Percentiles rank a stretch among this genome's conserved stretches.
These are phyloP conservation scores for Margarornis squamiger DNA, from an alignment of 2,797 vertebrate species.

Conservation along the genomic window DNA sequence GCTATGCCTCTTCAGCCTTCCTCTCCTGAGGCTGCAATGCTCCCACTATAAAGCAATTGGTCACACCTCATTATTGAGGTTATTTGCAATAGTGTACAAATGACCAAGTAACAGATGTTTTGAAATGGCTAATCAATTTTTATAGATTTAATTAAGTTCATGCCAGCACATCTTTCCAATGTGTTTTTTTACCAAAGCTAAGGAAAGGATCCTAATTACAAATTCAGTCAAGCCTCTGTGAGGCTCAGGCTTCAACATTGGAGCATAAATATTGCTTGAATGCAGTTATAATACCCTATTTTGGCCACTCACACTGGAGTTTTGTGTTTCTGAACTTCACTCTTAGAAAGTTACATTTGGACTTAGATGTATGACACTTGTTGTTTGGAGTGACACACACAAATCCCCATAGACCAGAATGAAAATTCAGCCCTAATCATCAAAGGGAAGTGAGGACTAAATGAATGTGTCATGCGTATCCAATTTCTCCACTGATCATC, in stretches of 20 bases:
- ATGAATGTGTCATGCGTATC: constrained; percentile 59
- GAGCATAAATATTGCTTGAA: not conserved
- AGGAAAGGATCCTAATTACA: not conserved
- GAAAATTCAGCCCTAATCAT: constrained; percentile 69
- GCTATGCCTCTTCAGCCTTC: not conserved
- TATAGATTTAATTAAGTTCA: constrained; percentile 17
- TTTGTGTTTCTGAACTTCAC: not conserved
- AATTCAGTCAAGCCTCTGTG: not conserved
- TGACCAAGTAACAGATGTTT: constrained; percentile 29
- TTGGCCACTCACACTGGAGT: not conserved
- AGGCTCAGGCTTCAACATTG: not conserved
- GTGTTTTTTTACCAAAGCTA: not conserved
- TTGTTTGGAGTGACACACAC: constrained; percentile 51
- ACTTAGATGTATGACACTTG: constrained; percentile 42
- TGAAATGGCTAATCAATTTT: constrained; percentile 31
- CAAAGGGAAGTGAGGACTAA: constrained; percentile 67
- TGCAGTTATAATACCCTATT: not conserved
- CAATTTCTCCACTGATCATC: constrained; percentile 54
- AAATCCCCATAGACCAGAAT: constrained; percentile 56
- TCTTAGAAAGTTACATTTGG: constrained; percentile 55
- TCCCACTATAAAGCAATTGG: not conserved
- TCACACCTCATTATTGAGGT: constrained; percentile 34
- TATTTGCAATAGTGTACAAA: not conserved
- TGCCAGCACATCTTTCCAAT: not conserved
- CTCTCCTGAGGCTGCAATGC: not conserved